phyloP scores from a whole-genome alignment of 1,140 invertebrate genomes.

The Bacillus rossius region DNA sequence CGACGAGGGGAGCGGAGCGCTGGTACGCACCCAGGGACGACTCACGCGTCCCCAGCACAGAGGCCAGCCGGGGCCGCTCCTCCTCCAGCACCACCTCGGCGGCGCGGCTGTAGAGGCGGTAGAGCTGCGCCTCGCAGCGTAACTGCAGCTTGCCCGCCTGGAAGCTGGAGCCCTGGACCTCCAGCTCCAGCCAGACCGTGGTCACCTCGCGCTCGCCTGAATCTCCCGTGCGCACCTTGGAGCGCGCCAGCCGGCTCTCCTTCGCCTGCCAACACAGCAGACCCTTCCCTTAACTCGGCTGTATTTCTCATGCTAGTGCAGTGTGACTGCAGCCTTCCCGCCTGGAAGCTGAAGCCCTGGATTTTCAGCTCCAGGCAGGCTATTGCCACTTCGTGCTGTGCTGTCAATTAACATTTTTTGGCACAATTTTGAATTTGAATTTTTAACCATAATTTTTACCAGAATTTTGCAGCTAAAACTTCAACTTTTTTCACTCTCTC shows the following conservation, averaged over 20 bases:
- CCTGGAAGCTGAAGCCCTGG: slow-evolving; percentile 51
- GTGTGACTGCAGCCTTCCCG: slow-evolving; percentile 53
- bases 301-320: no score
- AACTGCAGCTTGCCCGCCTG: slow-evolving; percentile 53
- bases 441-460: no score
- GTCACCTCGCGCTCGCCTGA: background rate
- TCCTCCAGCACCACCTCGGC: slow-evolving; percentile 52
- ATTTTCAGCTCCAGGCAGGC: slow-evolving; percentile 48
- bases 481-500: no score
- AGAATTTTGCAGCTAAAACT: no score
- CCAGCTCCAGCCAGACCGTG: slow-evolving; percentile 42
- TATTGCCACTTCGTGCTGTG: no score
- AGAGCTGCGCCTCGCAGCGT: slow-evolving; percentile 55
- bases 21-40: slow-evolving; percentile 35
- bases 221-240: slow-evolving; percentile 3
- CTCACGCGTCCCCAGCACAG: slow-evolving; percentile 58
- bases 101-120: slow-evolving; percentile 50
- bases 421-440: no score
- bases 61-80: slow-evolving; percentile 57
- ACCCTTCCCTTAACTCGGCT: no score
- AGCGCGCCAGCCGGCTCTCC: slow-evolving; percentile 8
- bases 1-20: no score
- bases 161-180: slow-evolving; percentile 53
- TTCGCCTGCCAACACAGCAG: slow-evolving; percentile 13
- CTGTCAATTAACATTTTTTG: no score